These are phyloP conservation scores for Antheraea pernyi DNA, from an alignment of 1,140 invertebrate genomes.

Conservation along the genomic window DNA sequence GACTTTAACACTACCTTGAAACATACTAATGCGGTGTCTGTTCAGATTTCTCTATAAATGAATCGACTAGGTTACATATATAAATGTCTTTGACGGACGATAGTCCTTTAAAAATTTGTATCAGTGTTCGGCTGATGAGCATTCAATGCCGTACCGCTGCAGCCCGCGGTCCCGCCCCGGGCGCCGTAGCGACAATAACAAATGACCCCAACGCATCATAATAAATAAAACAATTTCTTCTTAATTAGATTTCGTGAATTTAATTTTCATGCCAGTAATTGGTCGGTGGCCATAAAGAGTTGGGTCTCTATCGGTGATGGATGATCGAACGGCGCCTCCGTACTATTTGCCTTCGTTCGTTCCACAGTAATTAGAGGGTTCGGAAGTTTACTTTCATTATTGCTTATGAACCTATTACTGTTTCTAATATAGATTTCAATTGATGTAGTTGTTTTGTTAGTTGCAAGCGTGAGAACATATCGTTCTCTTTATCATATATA, in stretches of 20 bases:
- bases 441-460: slow-evolving; percentile 37
- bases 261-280: slow-evolving; percentile 79
- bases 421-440: slow-evolving; percentile 72
- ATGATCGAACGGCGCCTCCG: slow-evolving; percentile 72
- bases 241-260: slow-evolving; percentile 80
- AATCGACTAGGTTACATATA: background rate
- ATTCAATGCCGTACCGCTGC: background rate
- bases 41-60: background rate
- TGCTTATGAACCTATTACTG: slow-evolving; percentile 70
- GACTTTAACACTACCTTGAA: too few relatives aligned
- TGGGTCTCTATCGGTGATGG: slow-evolving; percentile 72
- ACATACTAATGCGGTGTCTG: too few relatives aligned
- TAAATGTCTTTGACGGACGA: background rate
- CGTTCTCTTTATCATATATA: too few relatives aligned
- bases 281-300: slow-evolving; percentile 76
- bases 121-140: slow-evolving; percentile 43
- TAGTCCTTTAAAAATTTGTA: slow-evolving; percentile 45
- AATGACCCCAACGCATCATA: slow-evolving; percentile 76
- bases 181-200: slow-evolving; percentile 62
- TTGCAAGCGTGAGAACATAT: slow-evolving; percentile 32
- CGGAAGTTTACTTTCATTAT: slow-evolving; percentile 75
- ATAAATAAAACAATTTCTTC: slow-evolving; percentile 80
- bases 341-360: slow-evolving; percentile 70
- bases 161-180: slow-evolving; percentile 52
- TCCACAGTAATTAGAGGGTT: slow-evolving; percentile 69